phyloP scores from a whole-genome alignment of 2,113 vertebrate species.

The Macrotis lagotis region DNA sequence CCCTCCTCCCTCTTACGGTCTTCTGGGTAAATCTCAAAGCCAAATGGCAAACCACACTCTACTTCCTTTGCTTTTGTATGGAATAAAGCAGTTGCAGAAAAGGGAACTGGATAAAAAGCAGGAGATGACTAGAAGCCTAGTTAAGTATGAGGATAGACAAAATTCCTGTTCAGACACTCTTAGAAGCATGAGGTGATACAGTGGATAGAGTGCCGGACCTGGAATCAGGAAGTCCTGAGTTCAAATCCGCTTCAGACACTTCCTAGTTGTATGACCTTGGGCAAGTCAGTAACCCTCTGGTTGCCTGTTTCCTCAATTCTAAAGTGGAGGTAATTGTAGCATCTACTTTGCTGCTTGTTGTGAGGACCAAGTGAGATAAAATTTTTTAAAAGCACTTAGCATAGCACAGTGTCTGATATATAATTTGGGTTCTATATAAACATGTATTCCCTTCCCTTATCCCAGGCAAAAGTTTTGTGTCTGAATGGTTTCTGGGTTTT shows the following conservation, averaged over 20 bases:
- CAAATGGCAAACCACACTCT: background rate
- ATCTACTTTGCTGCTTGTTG: background rate
- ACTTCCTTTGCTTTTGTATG: background rate
- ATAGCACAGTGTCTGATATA: background rate
- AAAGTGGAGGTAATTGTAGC: background rate
- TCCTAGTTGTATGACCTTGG: background rate
- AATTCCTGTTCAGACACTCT: background rate
- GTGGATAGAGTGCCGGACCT: background rate
- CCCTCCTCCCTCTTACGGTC: background rate
- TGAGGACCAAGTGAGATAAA: background rate
- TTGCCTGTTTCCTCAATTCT: background rate
- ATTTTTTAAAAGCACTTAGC: background rate
- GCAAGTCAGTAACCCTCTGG: background rate
- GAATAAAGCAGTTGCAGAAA: background rate
- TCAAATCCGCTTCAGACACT: background rate
- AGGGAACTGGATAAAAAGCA: background rate
- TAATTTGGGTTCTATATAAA: background rate
- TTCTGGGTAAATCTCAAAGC: background rate
- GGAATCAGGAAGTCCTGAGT: background rate
- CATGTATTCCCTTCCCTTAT: background rate
- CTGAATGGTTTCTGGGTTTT: background rate
- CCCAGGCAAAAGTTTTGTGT: background rate
- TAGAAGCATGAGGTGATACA: background rate
- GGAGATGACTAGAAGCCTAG: background rate
- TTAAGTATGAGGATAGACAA: background rate